Conservation (phyloP, 2,113 vertebrate species). For the Dicentrarchus labrax region DNA sequence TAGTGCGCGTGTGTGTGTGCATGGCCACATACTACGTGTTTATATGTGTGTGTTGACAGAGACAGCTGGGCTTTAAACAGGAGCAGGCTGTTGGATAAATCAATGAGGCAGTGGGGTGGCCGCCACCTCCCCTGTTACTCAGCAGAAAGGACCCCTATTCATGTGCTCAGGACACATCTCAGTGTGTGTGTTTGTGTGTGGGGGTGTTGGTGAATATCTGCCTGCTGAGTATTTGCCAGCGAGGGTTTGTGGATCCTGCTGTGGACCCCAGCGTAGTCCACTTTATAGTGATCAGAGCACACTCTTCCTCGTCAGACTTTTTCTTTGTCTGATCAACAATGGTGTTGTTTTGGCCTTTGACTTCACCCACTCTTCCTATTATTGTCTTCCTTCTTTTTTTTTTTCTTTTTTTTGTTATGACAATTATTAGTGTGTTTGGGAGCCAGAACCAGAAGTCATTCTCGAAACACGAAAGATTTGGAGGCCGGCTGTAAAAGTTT, state of each 20-base stretch:
- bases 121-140: slow-evolving; percentile 71
- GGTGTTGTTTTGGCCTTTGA: slow-evolving; percentile 6
- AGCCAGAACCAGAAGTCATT: not conserved
- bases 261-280: slow-evolving; percentile 37
- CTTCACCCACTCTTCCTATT: not conserved
- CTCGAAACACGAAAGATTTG: not conserved
- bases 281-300: slow-evolving; percentile 49
- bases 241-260: slow-evolving; percentile 60
- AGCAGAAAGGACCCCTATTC: slow-evolving; percentile 69
- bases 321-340: slow-evolving; percentile 35
- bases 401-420: not conserved
- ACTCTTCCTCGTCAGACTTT: slow-evolving; percentile 48
- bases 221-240: slow-evolving; percentile 62
- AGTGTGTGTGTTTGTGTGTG: slow-evolving; percentile 40
- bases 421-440: not conserved
- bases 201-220: slow-evolving; percentile 37
- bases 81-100: slow-evolving; percentile 78
- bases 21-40: slow-evolving; percentile 11
- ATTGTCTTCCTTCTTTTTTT: not conserved
- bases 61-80: slow-evolving; percentile 79
- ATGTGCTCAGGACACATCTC: slow-evolving; percentile 62
- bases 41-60: slow-evolving; percentile 65
- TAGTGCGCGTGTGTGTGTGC: slow-evolving; percentile 29
- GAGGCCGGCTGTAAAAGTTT: not conserved
- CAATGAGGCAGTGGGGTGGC: slow-evolving; percentile 73